phyloP scores from a whole-genome alignment of 2,113 vertebrate species.

The Plotosus lineatus region DNA sequence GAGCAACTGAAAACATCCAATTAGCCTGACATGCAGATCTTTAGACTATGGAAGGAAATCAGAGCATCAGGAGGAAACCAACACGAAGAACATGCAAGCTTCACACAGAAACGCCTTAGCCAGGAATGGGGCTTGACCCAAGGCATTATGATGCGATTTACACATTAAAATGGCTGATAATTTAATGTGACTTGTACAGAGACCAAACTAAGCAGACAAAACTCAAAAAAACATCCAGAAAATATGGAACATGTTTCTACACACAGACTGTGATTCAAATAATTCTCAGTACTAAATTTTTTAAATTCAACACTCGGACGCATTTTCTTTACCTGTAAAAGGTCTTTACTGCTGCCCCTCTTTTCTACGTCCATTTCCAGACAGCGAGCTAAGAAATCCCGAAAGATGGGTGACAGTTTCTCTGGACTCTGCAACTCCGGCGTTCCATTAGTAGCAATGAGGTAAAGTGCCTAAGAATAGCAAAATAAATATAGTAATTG shows the following conservation, averaged over 20 bases:
- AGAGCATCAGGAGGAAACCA: too few relatives aligned
- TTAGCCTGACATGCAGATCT: too few relatives aligned
- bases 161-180: neutral
- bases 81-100: too few relatives aligned
- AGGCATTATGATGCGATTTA: neutral
- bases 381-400: constrained; percentile 93
- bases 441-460: constrained; percentile 98
- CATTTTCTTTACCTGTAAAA: constrained; percentile 81
- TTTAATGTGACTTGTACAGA: neutral
- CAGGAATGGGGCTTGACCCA: too few relatives aligned
- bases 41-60: too few relatives aligned
- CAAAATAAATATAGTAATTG: neutral
- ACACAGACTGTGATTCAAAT: neutral
- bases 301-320: neutral
- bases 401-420: constrained; percentile 93
- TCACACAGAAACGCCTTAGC: too few relatives aligned
- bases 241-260: neutral
- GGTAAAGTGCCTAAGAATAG: constrained; percentile 85
- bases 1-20: too few relatives aligned
- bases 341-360: constrained; percentile 92
- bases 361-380: constrained; percentile 99
- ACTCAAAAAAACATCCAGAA: neutral
- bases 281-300: neutral
- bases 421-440: constrained; percentile 97
- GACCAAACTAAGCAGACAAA: neutral